Percentiles rank a stretch among this genome's conserved stretches.
These are phyloP conservation scores for Danaus chrysippus DNA, from an alignment of 2,888 invertebrate genomes.

Conservation along the genomic window DNA sequence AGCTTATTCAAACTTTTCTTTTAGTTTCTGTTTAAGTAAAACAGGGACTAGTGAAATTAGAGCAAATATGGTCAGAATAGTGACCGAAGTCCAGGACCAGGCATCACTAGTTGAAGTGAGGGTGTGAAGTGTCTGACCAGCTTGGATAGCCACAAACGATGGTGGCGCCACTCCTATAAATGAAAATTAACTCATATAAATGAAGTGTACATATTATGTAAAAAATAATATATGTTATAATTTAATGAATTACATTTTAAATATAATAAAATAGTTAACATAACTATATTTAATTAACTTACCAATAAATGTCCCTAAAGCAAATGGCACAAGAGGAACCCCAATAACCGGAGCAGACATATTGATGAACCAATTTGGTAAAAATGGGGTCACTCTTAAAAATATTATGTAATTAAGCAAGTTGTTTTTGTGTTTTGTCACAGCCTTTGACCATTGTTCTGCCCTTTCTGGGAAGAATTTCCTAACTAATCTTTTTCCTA, in stretches of 20 bases:
- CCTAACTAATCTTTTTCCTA: slow-evolving; percentile 91
- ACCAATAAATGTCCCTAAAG: slow-evolving; percentile 96
- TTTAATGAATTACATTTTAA: too few species aligned
- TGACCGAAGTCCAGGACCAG: slow-evolving; percentile 92
- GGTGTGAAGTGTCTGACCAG: slow-evolving; percentile 96
- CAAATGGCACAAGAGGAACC: slow-evolving; percentile 95
- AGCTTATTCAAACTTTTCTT: slow-evolving; percentile 86
- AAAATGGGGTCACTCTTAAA: slow-evolving; percentile 96
- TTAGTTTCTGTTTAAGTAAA: slow-evolving; percentile 88
- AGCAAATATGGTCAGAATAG: slow-evolving; percentile 88
- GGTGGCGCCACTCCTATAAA: slow-evolving; percentile 95
- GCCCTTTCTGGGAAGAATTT: slow-evolving; percentile 94
- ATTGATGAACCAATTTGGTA: slow-evolving; percentile 99
- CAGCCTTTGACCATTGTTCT: slow-evolving; percentile 90
- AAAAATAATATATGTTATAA: neutral
- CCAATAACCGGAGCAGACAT: slow-evolving; percentile 97
- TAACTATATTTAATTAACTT: slow-evolving; percentile 41
- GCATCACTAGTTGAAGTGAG: slow-evolving; percentile 93
- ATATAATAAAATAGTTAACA: too few species aligned
- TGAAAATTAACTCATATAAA: neutral
- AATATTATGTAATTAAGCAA: slow-evolving; percentile 98
- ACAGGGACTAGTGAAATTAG: slow-evolving; percentile 92
- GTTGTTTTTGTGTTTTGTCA: slow-evolving; percentile 91
- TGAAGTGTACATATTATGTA: neutral
- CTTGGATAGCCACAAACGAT: slow-evolving; percentile 97